phyloP scores from a whole-genome alignment of 92 coral and sea anemone genomes.

The Epizoanthus rinbou region DNA sequence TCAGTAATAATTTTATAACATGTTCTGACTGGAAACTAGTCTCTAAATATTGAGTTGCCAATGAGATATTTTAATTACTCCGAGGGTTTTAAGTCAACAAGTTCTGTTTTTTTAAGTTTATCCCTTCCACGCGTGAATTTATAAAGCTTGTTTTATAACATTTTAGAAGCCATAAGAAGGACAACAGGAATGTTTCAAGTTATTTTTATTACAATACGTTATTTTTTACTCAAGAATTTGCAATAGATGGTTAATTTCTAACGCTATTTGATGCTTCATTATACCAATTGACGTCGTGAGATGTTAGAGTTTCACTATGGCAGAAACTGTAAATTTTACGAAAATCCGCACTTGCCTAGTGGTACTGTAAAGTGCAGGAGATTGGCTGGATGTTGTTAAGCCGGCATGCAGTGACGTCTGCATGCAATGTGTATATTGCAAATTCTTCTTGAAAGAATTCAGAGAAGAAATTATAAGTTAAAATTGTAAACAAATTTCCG shows the following conservation, averaged over 20 bases:
- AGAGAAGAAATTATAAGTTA: slow-evolving; percentile 33
- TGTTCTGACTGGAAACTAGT: too few species aligned
- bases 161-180: neutral
- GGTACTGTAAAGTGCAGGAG: slow-evolving; percentile 12
- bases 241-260: slow-evolving; percentile 29
- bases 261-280: slow-evolving; percentile 16
- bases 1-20: too few species aligned
- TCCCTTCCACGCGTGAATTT: neutral
- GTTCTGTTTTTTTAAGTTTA: neutral
- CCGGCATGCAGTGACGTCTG: slow-evolving; percentile 5
- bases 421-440: slow-evolving; percentile 5
- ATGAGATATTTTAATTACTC: too few species aligned
- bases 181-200: slow-evolving; percentile 26
- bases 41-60: too few species aligned
- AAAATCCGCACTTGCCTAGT: neutral
- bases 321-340: slow-evolving; percentile 29
- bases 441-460: slow-evolving; percentile 14
- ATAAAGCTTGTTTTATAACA: slow-evolving; percentile 25
- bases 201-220: slow-evolving; percentile 37
- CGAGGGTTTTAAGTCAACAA: too few species aligned
- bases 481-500: slow-evolving; percentile 10
- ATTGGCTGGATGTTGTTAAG: neutral
- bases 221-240: slow-evolving; percentile 35
- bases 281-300: neutral
- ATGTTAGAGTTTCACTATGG: neutral